These are phyloP conservation scores for Panurus biarmicus DNA, from an alignment of 2,113 vertebrate genomes.

Conservation along the genomic window DNA sequence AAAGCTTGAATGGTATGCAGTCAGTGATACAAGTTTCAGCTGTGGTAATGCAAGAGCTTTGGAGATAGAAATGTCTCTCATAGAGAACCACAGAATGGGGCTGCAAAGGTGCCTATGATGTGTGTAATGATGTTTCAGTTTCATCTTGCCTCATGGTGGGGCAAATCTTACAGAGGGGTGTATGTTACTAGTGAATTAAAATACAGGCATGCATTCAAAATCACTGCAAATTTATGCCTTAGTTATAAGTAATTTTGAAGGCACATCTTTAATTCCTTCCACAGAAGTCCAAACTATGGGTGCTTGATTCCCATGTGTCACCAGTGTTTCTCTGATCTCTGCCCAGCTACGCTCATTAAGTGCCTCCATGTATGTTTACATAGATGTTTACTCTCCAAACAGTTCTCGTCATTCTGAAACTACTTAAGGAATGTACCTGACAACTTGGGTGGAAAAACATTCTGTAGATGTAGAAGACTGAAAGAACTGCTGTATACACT, in stretches of 20 bases:
- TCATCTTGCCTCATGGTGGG: neutral
- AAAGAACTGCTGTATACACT: neutral
- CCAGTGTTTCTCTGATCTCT: conserved; percentile 1
- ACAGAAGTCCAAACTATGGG: neutral
- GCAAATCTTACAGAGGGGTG: neutral
- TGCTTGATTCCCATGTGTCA: neutral
- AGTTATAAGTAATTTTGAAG: neutral
- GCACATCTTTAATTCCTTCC: neutral
- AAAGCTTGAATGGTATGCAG: neutral
- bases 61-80: neutral
- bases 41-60: neutral
- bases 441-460: neutral
- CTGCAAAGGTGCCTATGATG: neutral
- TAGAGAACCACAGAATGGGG: neutral
- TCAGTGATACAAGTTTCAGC: neutral
- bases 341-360: neutral
- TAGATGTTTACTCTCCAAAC: conserved; percentile 48
- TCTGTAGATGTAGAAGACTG: neutral
- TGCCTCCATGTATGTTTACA: neutral
- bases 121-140: neutral
- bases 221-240: neutral
- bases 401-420: conserved; percentile 2
- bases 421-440: conserved; percentile 26
- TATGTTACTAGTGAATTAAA: neutral
- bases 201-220: neutral